These are phyloP conservation scores for Lithosia quadra DNA, from an alignment of 2,888 invertebrate genomes.

Conservation along the genomic window DNA sequence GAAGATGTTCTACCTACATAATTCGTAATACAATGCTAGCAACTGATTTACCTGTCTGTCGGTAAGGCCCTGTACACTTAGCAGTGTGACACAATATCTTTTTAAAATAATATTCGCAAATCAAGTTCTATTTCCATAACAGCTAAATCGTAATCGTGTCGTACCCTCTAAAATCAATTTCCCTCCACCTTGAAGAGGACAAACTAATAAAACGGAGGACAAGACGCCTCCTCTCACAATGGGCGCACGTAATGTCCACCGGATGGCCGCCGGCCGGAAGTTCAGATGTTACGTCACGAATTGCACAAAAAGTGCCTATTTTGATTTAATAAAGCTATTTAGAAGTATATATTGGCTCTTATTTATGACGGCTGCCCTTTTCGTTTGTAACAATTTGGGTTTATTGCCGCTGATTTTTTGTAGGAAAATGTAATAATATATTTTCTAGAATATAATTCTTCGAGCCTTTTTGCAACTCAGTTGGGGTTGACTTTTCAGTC, in stretches of 20 bases:
- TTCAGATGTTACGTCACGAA: constrained; percentile 53
- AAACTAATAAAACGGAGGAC: constrained; percentile 70
- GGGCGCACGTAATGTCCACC: constrained; percentile 63
- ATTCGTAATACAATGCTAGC: too few relatives aligned
- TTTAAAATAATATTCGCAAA: too few relatives aligned
- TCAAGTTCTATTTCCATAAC: not conserved
- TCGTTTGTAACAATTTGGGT: not conserved
- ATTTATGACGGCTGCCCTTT: constrained; percentile 2
- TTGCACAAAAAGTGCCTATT: constrained; percentile 13
- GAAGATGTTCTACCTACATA: too few relatives aligned
- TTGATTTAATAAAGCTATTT: constrained; percentile 39
- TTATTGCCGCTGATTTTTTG: not conserved
- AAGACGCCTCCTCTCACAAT: constrained; percentile 66
- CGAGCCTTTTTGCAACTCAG: too few relatives aligned
- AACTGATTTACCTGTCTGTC: too few relatives aligned
- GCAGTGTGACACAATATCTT: too few relatives aligned
- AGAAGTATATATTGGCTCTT: constrained; percentile 10
- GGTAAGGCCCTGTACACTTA: too few relatives aligned
- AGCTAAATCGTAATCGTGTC: constrained; percentile 34
- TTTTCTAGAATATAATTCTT: not conserved
- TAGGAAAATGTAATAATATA: not conserved
- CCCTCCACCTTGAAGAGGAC: constrained; percentile 52
- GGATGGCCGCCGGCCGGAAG: constrained; percentile 64
- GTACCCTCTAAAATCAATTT: constrained; percentile 28
- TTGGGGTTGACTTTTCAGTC: too few relatives aligned